Percentiles rank a stretch among this genome's conserved stretches.
Evolutionary conservation across 2,113 vertebrate species (phyloP).

Genomic region (Gobiocypris rarus): DNA sequence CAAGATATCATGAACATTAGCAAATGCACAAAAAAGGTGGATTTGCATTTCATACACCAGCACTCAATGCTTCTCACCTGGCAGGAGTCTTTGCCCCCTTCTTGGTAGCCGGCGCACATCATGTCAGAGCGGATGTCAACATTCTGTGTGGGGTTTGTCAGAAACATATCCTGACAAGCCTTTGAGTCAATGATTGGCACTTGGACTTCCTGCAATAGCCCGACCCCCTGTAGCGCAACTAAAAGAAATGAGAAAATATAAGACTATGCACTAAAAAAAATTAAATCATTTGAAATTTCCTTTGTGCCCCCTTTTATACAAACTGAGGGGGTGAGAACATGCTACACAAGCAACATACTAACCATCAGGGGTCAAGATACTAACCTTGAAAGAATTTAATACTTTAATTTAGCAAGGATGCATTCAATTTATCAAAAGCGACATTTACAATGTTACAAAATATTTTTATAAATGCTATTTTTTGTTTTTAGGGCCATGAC

Average conservation of each 20-base stretch:
- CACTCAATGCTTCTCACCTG: slow-evolving; percentile 69
- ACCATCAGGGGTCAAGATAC: too few relatives aligned
- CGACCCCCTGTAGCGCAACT: slow-evolving; percentile 69
- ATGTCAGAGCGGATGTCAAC: slow-evolving; percentile 73
- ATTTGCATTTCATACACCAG: neutral
- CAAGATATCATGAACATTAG: neutral
- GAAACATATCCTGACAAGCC: slow-evolving; percentile 75
- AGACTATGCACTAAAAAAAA: neutral
- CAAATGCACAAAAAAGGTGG: neutral
- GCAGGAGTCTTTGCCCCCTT: slow-evolving; percentile 77
- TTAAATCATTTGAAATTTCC: neutral
- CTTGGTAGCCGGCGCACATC: slow-evolving; percentile 77
- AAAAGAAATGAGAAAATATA: neutral
- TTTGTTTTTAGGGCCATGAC: too few relatives aligned
- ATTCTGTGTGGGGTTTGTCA: slow-evolving; percentile 36
- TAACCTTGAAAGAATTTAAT: too few relatives aligned
- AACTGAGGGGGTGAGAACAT: neutral
- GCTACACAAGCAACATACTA: too few relatives aligned
- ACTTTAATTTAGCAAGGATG: too few relatives aligned
- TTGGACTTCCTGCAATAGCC: slow-evolving; percentile 73
- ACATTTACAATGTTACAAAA: too few relatives aligned
- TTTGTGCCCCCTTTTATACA: neutral
- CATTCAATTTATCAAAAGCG: too few relatives aligned
- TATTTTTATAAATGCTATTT: too few relatives aligned
- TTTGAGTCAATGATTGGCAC: slow-evolving; percentile 75